A percentile compares a stretch with the other conserved stretches of the same genome.
Conservation (phyloP, 2,797 vertebrate genomes). For the Chelidonichthys spinosus region DNA sequence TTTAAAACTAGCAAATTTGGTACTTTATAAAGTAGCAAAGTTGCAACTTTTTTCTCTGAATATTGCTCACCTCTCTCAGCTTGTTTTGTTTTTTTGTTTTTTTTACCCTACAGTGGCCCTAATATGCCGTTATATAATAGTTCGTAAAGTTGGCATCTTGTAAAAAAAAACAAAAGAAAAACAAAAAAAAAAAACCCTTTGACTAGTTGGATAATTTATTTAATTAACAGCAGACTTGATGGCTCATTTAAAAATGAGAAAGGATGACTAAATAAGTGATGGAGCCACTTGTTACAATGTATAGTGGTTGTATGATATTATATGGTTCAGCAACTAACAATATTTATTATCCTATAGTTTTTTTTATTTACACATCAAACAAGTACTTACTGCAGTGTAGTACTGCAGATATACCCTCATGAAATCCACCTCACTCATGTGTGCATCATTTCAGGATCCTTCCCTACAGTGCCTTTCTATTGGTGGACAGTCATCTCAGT, state of each 20-base stretch:
- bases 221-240: not conserved
- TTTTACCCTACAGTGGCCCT: too few species aligned
- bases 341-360: not conserved
- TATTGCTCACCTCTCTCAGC: too few species aligned
- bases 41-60: too few species aligned
- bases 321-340: not conserved
- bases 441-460: not conserved
- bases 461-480: not conserved
- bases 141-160: too few species aligned
- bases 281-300: not conserved
- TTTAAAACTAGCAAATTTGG: too few species aligned
- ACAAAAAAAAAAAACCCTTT: too few species aligned
- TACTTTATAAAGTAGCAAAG: too few species aligned
- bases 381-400: not conserved
- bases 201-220: not conserved
- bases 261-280: not conserved
- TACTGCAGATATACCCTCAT: not conserved
- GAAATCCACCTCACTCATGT: not conserved
- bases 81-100: too few species aligned
- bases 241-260: not conserved
- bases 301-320: not conserved
- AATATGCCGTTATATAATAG: too few species aligned
- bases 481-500: not conserved
- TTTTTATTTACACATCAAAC: not conserved
- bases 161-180: too few species aligned